These are phyloP conservation scores for Chelonus formosanus DNA, from an alignment of 2,888 invertebrate genomes.

Conservation along the genomic window DNA sequence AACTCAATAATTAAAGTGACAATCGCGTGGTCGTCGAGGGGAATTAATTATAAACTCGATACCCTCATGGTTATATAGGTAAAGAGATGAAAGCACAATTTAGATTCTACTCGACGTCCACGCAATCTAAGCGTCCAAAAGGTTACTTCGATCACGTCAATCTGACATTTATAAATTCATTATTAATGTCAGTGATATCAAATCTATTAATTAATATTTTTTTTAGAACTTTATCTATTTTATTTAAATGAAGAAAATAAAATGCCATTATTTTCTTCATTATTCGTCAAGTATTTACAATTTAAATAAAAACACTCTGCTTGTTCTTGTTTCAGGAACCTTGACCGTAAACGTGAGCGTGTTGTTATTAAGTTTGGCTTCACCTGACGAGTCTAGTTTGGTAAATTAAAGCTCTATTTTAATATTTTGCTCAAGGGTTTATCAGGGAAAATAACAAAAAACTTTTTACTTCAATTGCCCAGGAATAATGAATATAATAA, in stretches of 20 bases:
- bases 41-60: too few relatives aligned
- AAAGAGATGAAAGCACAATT: conserved; percentile 1
- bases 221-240: background rate
- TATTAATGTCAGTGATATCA: background rate
- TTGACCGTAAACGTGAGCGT: conserved; percentile 94
- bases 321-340: conserved; percentile 75
- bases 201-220: too few relatives aligned
- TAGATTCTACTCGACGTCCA: conserved; percentile 10
- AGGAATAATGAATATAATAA: too few relatives aligned
- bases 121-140: conserved; percentile 10
- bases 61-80: too few relatives aligned
- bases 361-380: conserved; percentile 90
- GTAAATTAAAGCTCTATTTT: conserved; percentile 69
- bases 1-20: too few relatives aligned
- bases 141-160: conserved; percentile 17
- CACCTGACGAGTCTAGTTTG: conserved; percentile 95
- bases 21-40: too few relatives aligned
- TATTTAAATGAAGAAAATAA: background rate
- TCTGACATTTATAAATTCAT: background rate
- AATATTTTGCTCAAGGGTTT: background rate
- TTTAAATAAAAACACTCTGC: conserved; percentile 5
- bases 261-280: background rate
- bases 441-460: too few relatives aligned
- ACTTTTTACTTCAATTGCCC: too few relatives aligned
- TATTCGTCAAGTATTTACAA: background rate